These are phyloP conservation scores for Mormyrops boulengeri DNA, from an alignment of 2,797 vertebrate species.

Conservation along the genomic window DNA sequence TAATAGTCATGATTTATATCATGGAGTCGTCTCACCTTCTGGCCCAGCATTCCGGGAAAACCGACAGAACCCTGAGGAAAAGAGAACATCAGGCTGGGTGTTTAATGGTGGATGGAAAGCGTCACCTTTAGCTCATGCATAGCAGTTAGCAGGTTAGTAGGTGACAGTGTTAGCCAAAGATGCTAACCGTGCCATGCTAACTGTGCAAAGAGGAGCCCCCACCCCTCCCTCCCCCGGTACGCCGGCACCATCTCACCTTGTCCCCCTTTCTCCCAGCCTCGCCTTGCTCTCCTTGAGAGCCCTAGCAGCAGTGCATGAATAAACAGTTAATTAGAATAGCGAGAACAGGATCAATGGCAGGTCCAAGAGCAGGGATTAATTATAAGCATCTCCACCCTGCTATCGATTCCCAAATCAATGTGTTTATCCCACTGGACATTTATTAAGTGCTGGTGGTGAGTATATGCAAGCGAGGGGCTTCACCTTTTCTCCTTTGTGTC, in stretches of 20 bases:
- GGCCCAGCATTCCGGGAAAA: conserved; percentile 84
- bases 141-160: neutral
- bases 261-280: conserved; percentile 70
- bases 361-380: neutral
- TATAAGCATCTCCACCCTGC: neutral
- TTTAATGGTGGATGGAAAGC: too few species aligned
- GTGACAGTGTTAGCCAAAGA: neutral
- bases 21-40: conserved; percentile 66
- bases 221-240: too few species aligned
- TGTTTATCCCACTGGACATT: neutral
- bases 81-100: conserved; percentile 12
- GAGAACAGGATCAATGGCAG: neutral
- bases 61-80: conserved; percentile 68
- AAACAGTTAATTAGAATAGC: neutral
- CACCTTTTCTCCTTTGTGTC: conserved; percentile 74
- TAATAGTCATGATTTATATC: neutral
- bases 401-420: neutral
- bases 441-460: neutral
- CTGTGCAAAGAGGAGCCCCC: neutral
- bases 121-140: neutral
- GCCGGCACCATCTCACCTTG: conserved; percentile 52
- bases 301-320: conserved; percentile 44
- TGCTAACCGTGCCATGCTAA: neutral
- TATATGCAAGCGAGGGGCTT: neutral
- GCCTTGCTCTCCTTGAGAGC: conserved; percentile 64